These are phyloP conservation scores for Lepidocyrtinus sp. DNA, from an alignment of 2,888 invertebrate genomes.

Conservation along the genomic window DNA sequence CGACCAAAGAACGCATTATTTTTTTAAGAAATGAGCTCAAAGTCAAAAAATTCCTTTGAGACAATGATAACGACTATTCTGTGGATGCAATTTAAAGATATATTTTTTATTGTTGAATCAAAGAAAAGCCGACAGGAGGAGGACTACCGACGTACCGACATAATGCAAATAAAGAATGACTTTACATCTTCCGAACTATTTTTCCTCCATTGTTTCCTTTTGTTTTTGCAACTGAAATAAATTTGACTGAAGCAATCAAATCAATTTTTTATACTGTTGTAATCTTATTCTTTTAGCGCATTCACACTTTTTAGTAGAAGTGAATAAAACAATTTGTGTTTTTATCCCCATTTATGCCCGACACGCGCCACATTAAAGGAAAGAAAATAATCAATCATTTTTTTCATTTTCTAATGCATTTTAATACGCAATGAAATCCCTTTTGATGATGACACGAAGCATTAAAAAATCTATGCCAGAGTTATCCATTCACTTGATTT, in stretches of 20 bases:
- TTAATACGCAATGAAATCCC: background rate
- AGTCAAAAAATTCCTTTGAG: slow-evolving; percentile 16
- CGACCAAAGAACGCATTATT: slow-evolving; percentile 20
- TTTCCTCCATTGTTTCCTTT: background rate
- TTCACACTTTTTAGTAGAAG: background rate
- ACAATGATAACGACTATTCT: background rate
- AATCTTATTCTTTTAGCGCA: background rate
- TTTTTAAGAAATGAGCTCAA: slow-evolving; percentile 28
- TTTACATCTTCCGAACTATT: background rate
- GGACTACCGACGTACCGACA: background rate
- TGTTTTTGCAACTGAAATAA: background rate
- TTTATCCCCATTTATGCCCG: background rate
- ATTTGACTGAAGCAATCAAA: background rate
- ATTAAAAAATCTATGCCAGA: background rate
- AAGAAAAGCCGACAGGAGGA: background rate
- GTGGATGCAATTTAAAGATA: background rate
- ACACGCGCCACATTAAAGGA: background rate
- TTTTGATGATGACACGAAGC: background rate
- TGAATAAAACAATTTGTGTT: background rate
- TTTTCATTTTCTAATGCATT: background rate
- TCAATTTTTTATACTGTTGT: background rate
- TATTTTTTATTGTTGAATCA: background rate
- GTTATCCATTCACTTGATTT: background rate
- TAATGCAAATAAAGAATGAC: background rate
- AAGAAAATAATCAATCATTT: background rate